These are phyloP conservation scores for Conus betulinus DNA, from an alignment of 1,140 invertebrate genomes.

Conservation along the genomic window DNA sequence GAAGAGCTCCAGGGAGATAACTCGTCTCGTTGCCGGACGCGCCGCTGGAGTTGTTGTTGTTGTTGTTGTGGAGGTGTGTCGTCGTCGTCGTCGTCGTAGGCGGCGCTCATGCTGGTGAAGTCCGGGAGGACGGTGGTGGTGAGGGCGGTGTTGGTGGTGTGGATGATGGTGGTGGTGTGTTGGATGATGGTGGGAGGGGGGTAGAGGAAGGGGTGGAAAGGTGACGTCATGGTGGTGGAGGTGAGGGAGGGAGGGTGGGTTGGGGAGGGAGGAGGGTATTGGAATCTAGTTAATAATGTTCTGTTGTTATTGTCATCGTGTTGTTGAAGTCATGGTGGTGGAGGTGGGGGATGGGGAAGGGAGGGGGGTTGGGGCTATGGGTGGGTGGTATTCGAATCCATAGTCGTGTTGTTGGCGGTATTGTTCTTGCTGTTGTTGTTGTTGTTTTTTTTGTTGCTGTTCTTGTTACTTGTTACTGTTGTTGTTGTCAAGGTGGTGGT, in stretches of 20 bases:
- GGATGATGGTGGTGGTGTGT: not conserved
- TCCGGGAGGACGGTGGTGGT: not conserved
- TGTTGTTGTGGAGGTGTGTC: not conserved
- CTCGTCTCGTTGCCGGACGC: not conserved
- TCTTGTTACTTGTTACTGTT: too few relatives aligned
- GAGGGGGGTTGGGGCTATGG: too few relatives aligned
- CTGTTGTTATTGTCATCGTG: not conserved
- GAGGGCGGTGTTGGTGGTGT: not conserved
- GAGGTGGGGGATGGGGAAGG: not conserved
- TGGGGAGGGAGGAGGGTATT: too few relatives aligned
- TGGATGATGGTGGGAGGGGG: not conserved
- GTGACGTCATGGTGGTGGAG: too few relatives aligned
- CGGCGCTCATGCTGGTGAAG: not conserved
- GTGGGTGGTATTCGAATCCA: too few relatives aligned
- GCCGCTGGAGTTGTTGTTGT: not conserved
- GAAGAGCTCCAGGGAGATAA: not conserved
- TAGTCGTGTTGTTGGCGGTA: too few relatives aligned
- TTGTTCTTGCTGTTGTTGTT: too few relatives aligned
- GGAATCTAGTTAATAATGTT: too few relatives aligned
- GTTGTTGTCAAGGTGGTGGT: too few relatives aligned
- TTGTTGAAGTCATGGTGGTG: not conserved
- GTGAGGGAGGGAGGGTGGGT: too few relatives aligned
- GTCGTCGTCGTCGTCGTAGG: not conserved
- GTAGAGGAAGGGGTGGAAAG: not conserved
- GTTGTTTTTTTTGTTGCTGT: too few relatives aligned